These are phyloP conservation scores for Xestia c-nigrum DNA, from an alignment of 2,888 invertebrate species.

Conservation along the genomic window DNA sequence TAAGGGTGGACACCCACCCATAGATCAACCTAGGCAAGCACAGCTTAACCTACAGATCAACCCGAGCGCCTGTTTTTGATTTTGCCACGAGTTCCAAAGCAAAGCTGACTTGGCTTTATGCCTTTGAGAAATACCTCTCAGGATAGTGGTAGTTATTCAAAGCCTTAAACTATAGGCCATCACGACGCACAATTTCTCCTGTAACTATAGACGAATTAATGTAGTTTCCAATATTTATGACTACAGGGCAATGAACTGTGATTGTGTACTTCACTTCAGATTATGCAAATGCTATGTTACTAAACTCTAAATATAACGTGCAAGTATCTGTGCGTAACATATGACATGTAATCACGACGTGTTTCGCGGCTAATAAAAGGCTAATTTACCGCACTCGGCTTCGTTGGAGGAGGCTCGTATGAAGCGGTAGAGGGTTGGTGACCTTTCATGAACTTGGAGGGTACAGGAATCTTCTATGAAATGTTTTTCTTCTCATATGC, in stretches of 20 bases:
- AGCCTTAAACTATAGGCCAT: neutral
- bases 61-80: no score
- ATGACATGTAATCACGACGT: slow-evolving; percentile 37
- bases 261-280: slow-evolving; percentile 24
- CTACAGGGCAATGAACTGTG: slow-evolving; percentile 34
- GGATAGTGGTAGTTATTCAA: neutral
- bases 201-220: slow-evolving; percentile 5
- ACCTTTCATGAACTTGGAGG: slow-evolving; percentile 14
- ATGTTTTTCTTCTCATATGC: neutral
- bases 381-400: slow-evolving; percentile 24
- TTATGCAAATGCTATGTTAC: slow-evolving; percentile 47
- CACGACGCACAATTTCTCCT: neutral
- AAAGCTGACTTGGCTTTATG: no score
- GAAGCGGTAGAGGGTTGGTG: slow-evolving; percentile 1
- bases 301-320: slow-evolving; percentile 18
- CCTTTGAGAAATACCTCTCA: no score
- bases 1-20: no score
- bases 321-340: slow-evolving; percentile 17
- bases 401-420: slow-evolving; percentile 8
- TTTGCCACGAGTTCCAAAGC: no score
- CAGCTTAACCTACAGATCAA: no score
- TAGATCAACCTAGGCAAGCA: no score
- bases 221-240: neutral
- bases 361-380: slow-evolving; percentile 30
- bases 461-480: neutral